Evolutionary conservation across 2,113 vertebrate genomes (phyloP).

Genomic region (Asarcornis scutulata): DNA sequence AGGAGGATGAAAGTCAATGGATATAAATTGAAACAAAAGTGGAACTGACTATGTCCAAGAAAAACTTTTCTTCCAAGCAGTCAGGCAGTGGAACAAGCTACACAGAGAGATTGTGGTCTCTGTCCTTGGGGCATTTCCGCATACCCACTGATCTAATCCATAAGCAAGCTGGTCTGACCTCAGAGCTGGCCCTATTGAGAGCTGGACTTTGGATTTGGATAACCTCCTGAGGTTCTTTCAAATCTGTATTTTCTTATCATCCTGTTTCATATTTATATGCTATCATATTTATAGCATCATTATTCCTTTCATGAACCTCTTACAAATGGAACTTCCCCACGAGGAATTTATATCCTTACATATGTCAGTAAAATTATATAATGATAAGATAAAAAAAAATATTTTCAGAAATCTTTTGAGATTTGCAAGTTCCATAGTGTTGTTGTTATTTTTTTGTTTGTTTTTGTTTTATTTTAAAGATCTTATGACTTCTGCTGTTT

Average conservation of each 20-base stretch:
- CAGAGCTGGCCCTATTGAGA: background rate
- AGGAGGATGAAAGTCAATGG: background rate
- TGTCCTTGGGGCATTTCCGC: background rate
- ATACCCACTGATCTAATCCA: background rate
- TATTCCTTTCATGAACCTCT: background rate
- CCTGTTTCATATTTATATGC: background rate
- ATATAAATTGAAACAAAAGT: background rate
- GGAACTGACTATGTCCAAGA: background rate
- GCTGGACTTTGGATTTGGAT: background rate
- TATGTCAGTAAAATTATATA: background rate
- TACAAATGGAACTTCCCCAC: background rate
- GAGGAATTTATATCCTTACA: background rate
- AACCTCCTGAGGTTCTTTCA: background rate
- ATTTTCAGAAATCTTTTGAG: background rate
- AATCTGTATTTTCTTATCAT: background rate
- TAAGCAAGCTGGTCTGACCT: background rate
- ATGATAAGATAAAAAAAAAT: background rate
- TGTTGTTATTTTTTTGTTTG: background rate
- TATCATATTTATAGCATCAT: background rate
- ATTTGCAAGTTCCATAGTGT: background rate
- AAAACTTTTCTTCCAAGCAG: background rate
- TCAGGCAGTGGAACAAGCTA: background rate
- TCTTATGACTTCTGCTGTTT: background rate
- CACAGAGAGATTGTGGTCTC: background rate
- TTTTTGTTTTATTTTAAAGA: background rate